Base-by-base conservation (phyloP, 1,140 invertebrate species). In the Atopsyche davidsoni region DNA sequence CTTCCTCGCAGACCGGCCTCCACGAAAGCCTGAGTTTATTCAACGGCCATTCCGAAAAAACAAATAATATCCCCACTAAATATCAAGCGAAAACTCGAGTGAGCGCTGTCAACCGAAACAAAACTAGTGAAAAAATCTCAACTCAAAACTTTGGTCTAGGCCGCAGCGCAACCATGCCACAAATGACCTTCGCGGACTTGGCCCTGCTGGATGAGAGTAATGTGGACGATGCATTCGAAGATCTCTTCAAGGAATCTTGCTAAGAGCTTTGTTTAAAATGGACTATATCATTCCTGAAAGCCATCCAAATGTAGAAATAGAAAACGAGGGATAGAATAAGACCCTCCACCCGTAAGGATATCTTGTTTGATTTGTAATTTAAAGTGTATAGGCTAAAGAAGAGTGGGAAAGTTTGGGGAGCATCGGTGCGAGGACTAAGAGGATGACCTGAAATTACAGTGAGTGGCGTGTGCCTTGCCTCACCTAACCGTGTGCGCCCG, bases 191-290 rank as follows among this genome's bases (percentile, higher is more conserved):
- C 57, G 76, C 80, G 21, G 77, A 82, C 57, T 69, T 79, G 52
- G 73, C 76, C 63, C 63, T 81, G 58, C 68, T 84, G 54, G 83
- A 83, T 59, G 81, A 80, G 61, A 78, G 70, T 60, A 85, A 86
- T 62, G 79, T 85, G 45, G 85, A 87, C 60, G 79, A 82, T 67
- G 82, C 81, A 34, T 87, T 87, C 66, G 84, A 87, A 60, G 80
- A 82, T 66, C 72, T 87, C 46, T 85, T 86, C 72, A 75, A 75
- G 66, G 75, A 61, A 51, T 64, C 72, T 31, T 44, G 34, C n/a
- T 50, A 56, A 38, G 16, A 42, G 31, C 21, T 34, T 11, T 7
- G n/a, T 28, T 7, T 7, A n/a, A 28, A 28, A 28, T n/a, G 25
- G n/a, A 28, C n/a, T 28, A n/a, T 35, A 53, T 48, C 57, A 58